Base-by-base conservation (phyloP, 1,140 invertebrate species). In the Cotesia vestalis region DNA sequence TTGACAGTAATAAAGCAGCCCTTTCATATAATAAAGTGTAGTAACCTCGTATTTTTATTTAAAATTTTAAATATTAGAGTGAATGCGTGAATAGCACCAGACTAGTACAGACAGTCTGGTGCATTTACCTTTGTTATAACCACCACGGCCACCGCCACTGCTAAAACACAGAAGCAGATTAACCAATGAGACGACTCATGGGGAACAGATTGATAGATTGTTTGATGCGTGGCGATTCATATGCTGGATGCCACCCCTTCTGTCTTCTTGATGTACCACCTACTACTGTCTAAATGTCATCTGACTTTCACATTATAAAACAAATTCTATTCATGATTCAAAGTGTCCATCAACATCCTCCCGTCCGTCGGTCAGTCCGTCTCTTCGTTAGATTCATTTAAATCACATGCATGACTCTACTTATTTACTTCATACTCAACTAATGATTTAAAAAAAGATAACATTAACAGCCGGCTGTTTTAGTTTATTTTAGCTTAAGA, bases 121-220 rank as follows among this genome's bases (percentile, higher is more conserved):
- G 88, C 89, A 86, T 92, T 93, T 93, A 94, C 92, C 92, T 94
- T 94, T 94, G 89, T 93, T 93, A 92, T 89, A 94, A 93, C 91
- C 92, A 91, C 92, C 92, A 89, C 90, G 91, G 90, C 90, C 91
- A 91, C 92, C 91, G 91, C 92, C 92, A 90, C 90, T 90, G 92
- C 92, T 93, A 93, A 92, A 93, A 87, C 86, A 93, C 90, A 93
- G 92, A 92, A 89, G 88, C 90, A 92, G 85, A 87, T 83, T 87
- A 85, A 87, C 85, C 85, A 87, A 86, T 87, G 85, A 87, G 86
- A 85, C 81, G 85, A 86, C 80, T 86, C 84, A 86, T 86, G 83
- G 84, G 86, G 81, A 46, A 90, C 89, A 89, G 88, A 89, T 88
- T 87, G 90, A 89, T 91, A 90, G 88, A 90, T 87, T 87, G 88